Conservation (phyloP, 2,113 vertebrate species). For the Hipposideros armiger region DNA sequence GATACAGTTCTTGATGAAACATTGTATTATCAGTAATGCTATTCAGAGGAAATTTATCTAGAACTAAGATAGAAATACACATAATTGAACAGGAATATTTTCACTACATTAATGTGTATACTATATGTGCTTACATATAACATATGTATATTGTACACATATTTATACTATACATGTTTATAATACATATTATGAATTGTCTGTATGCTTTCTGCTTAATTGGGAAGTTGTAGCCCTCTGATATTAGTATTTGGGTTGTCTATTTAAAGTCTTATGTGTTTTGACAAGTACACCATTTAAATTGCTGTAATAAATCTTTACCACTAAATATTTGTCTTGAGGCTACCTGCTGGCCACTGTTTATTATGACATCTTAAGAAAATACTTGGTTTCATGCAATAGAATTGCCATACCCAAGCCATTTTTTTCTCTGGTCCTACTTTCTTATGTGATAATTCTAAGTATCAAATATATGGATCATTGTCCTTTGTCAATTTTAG, state of each 20-base stretch:
- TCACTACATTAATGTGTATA: background rate
- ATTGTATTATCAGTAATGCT: background rate
- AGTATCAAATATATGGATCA: conserved; percentile 33
- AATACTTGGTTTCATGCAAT: conserved; percentile 3
- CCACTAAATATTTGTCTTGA: conserved; percentile 16
- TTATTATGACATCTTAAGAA: background rate
- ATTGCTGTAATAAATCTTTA: background rate
- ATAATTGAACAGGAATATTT: background rate
- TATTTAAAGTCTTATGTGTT: background rate
- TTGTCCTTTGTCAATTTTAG: conserved; percentile 84
- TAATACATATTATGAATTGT: background rate
- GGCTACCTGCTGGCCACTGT: background rate
- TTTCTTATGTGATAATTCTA: conserved; percentile 23
- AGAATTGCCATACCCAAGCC: background rate
- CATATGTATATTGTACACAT: background rate
- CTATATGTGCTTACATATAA: background rate
- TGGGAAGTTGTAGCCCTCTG: background rate
- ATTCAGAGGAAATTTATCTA: conserved; percentile 43
- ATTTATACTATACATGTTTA: background rate
- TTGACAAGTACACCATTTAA: conserved; percentile 37
- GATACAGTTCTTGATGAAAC: background rate
- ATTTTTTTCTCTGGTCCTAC: background rate
- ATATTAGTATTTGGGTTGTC: background rate
- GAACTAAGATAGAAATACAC: background rate
- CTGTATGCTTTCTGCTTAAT: background rate